These are phyloP conservation scores for Periparus ater DNA, from an alignment of 2,797 vertebrate genomes.

Conservation along the genomic window DNA sequence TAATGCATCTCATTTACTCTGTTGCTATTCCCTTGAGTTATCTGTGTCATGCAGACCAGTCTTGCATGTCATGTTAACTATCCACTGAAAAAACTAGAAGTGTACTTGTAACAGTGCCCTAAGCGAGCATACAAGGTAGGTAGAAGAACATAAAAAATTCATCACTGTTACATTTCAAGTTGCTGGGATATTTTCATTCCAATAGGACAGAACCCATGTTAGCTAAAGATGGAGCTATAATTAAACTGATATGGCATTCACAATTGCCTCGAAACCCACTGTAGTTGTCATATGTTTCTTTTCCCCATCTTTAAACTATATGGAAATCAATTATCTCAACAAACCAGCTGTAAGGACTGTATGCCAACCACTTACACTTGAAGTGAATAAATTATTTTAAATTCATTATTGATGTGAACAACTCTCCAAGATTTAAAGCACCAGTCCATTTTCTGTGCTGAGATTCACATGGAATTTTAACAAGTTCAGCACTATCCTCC, in stretches of 20 bases:
- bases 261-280: slow-evolving; percentile 72
- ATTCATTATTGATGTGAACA: slow-evolving; percentile 89
- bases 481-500: slow-evolving; percentile 72
- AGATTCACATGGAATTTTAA: slow-evolving; percentile 83
- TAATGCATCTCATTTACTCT: slow-evolving; percentile 93
- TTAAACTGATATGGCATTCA: slow-evolving; percentile 83
- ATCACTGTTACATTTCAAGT: slow-evolving; percentile 81
- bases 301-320: slow-evolving; percentile 89
- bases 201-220: slow-evolving; percentile 80
- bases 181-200: slow-evolving; percentile 83
- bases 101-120: slow-evolving; percentile 79
- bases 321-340: slow-evolving; percentile 96
- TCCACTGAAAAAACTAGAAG: slow-evolving; percentile 78
- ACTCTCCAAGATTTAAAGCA: slow-evolving; percentile 83
- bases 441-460: slow-evolving; percentile 62
- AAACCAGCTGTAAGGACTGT: slow-evolving; percentile 90
- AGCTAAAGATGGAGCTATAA: slow-evolving; percentile 83
- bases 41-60: slow-evolving; percentile 88
- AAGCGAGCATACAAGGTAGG: slow-evolving; percentile 75
- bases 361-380: slow-evolving; percentile 89
- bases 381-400: slow-evolving; percentile 95
- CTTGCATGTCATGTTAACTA: slow-evolving; percentile 83
- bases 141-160: slow-evolving; percentile 82
- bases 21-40: slow-evolving; percentile 85
- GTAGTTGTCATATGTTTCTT: slow-evolving; percentile 80